A percentile compares a stretch with the other conserved stretches of the same genome.
Conservation (phyloP, 2,888 invertebrate genomes). For the Drosophila nr. perissopoda region DNA sequence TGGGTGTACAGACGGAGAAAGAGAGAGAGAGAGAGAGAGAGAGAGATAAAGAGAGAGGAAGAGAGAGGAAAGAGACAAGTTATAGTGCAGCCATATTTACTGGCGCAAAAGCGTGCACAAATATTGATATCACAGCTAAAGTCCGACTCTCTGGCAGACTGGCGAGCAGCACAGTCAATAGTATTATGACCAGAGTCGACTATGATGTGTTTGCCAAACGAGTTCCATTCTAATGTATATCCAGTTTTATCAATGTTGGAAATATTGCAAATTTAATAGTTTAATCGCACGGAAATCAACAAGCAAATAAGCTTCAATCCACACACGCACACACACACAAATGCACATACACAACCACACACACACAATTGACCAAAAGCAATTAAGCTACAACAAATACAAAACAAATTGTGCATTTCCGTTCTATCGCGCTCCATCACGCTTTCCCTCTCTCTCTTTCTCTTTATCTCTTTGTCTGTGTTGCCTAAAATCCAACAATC, state of each 20-base stretch:
- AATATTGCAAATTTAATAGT: slow-evolving; percentile 67
- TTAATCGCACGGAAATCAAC: slow-evolving; percentile 60
- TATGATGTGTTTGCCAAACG: slow-evolving; percentile 15
- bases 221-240: slow-evolving; percentile 24
- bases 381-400: slow-evolving; percentile 45
- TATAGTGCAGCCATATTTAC: slow-evolving; percentile 53
- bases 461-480: background rate
- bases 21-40: background rate
- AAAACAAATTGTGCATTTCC: slow-evolving; percentile 71
- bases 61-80: slow-evolving; percentile 4
- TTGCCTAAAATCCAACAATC: background rate
- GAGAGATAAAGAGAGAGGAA: background rate
- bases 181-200: slow-evolving; percentile 58
- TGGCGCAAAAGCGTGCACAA: slow-evolving; percentile 55
- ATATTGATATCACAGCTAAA: slow-evolving; percentile 56
- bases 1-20: background rate
- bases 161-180: slow-evolving; percentile 63
- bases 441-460: background rate
- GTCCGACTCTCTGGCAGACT: slow-evolving; percentile 3
- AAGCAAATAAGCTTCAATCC: slow-evolving; percentile 38
- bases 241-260: slow-evolving; percentile 11
- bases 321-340: background rate
- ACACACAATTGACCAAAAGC: background rate
- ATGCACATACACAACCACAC: fast-evolving
- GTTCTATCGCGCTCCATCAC: background rate